phyloP scores from a whole-genome alignment of 2,797 vertebrate genomes.

The Semotilus atromaculatus region DNA sequence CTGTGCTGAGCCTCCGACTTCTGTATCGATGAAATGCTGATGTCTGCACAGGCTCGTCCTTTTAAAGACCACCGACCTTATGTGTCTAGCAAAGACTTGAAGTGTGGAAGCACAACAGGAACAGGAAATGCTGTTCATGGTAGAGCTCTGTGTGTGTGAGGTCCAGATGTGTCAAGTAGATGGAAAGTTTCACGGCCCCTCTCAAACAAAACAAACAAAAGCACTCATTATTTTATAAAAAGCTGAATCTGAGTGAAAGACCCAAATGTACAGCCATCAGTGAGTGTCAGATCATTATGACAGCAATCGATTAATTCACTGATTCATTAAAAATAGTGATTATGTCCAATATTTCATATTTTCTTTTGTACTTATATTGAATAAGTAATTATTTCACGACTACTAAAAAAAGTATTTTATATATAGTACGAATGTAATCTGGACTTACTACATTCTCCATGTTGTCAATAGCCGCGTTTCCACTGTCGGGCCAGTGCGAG shows the following conservation, averaged over 20 bases:
- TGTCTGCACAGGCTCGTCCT: constrained; percentile 16
- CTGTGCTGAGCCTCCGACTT: constrained; percentile 7
- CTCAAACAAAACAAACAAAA: background rate
- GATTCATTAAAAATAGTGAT: background rate
- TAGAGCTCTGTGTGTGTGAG: background rate
- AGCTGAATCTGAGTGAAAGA: background rate
- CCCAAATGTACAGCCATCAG: background rate
- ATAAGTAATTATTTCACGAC: no score
- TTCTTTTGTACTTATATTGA: no score
- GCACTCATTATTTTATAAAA: background rate
- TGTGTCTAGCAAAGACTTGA: background rate
- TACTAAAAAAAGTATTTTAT: no score
- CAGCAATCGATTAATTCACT: background rate
- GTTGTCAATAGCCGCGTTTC: no score
- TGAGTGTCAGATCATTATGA: background rate
- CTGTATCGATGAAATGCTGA: constrained; percentile 25
- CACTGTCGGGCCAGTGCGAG: no score
- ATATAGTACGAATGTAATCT: no score
- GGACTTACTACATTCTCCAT: no score
- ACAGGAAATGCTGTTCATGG: background rate
- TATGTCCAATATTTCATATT: no score
- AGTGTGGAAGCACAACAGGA: background rate
- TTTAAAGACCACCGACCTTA: constrained; percentile 7
- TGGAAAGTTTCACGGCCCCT: background rate
- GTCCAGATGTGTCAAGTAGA: background rate